phyloP scores from a whole-genome alignment of 2,113 vertebrate genomes.

The Crotalus horridus region DNA sequence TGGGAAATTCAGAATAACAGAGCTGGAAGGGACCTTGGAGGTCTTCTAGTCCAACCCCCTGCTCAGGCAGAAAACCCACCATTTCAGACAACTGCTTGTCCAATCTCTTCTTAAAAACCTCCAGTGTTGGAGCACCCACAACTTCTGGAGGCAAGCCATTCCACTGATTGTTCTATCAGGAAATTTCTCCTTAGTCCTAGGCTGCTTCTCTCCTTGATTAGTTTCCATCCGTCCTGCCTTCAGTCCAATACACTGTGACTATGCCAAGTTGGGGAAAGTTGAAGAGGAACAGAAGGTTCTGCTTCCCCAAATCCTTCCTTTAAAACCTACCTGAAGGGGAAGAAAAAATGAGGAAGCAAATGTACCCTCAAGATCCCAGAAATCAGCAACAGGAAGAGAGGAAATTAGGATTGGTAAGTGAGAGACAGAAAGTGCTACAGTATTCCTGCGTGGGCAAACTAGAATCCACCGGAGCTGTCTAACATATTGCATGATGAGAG shows the following conservation, averaged over 20 bases:
- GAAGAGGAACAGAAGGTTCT: background rate
- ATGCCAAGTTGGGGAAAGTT: background rate
- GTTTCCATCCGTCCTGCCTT: background rate
- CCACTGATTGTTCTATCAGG: no score
- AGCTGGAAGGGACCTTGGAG: no score
- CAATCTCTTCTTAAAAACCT: no score
- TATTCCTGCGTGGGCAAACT: background rate
- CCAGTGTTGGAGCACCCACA: no score
- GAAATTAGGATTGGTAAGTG: background rate
- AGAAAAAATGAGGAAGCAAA: background rate
- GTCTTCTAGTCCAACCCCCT: no score
- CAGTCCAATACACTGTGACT: background rate
- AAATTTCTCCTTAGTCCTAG: no score
- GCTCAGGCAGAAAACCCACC: no score
- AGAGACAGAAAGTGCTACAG: background rate
- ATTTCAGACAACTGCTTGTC: no score
- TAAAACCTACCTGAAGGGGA: no score
- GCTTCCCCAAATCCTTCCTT: background rate
- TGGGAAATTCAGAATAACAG: background rate
- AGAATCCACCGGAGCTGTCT: background rate
- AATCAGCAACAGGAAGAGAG: background rate
- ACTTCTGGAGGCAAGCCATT: fast-evolving
- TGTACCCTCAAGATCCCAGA: background rate
- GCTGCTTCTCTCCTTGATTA: background rate
- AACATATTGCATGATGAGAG: background rate